Percentiles rank a stretch among this genome's conserved stretches.
Conservation (phyloP, 2,113 vertebrate species). For the Salvelinus fontinalis region DNA sequence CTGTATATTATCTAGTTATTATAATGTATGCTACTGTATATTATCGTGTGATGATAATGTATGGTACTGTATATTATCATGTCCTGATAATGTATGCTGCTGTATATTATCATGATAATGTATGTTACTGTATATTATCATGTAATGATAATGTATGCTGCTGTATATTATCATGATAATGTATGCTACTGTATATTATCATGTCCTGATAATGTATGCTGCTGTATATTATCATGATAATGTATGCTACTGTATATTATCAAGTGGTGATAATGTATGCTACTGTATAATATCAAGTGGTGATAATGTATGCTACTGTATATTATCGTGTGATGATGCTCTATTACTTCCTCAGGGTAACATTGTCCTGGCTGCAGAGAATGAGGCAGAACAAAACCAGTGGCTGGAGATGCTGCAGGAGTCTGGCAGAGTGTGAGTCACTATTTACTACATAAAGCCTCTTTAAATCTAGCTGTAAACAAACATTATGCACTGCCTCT, state of each 20-base stretch:
- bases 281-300: too few relatives aligned
- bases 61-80: too few relatives aligned
- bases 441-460: background rate
- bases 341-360: conserved; percentile 75
- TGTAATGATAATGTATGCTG: too few relatives aligned
- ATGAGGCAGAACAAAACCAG: conserved; percentile 87
- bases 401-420: conserved; percentile 97
- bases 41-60: background rate
- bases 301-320: background rate
- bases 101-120: too few relatives aligned
- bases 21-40: background rate
- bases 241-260: too few relatives aligned
- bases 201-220: too few relatives aligned
- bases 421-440: conserved; percentile 94
- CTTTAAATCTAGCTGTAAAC: background rate
- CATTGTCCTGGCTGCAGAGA: conserved; percentile 90
- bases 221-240: too few relatives aligned
- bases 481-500: too few relatives aligned
- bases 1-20: background rate
- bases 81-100: too few relatives aligned
- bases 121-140: too few relatives aligned
- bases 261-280: fast-evolving
- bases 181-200: too few relatives aligned
- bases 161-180: too few relatives aligned
- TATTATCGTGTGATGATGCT: background rate